These are phyloP conservation scores for human (Homo sapiens) DNA, from an alignment of 2,113 vertebrate species.

Conservation along the genomic window DNA sequence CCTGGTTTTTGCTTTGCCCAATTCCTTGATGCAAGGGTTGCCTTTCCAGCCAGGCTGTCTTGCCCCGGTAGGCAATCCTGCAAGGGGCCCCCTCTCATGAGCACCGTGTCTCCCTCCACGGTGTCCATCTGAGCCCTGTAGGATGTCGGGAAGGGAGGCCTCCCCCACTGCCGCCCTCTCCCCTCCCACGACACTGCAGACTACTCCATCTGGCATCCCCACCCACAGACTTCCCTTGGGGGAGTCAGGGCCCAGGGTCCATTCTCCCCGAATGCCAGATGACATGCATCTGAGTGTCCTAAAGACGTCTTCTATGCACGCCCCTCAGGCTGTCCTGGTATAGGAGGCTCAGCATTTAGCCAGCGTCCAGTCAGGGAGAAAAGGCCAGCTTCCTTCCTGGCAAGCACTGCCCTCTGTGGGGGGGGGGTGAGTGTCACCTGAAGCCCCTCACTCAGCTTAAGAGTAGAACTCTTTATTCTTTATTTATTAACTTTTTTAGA, in stretches of 20 bases:
- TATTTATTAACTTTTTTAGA: not conserved
- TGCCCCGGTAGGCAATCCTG: accelerated
- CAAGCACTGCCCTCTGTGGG: not conserved
- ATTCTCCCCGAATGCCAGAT: not conserved
- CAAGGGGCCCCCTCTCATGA: not conserved
- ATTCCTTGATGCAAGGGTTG: not conserved
- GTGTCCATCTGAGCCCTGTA: not conserved
- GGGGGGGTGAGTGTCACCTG: accelerated
- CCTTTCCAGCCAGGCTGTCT: not conserved
- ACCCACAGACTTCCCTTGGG: not conserved
- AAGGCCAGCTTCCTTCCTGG: not conserved
- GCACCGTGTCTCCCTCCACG: not conserved
- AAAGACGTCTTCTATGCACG: accelerated
- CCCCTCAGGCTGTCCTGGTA: not conserved
- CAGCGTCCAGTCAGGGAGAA: not conserved
- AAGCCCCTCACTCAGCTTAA: not conserved
- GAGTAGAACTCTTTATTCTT: not conserved
- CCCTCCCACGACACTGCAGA: not conserved
- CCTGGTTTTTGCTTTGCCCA: not conserved
- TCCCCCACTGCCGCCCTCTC: not conserved
- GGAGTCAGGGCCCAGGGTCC: not conserved
- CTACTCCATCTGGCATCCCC: not conserved
- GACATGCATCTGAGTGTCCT: not conserved
- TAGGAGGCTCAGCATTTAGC: not conserved
- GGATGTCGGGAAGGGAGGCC: not conserved